Evolutionary conservation across 2,888 invertebrate genomes (phyloP).

Genomic region (Merodon equestris): DNA sequence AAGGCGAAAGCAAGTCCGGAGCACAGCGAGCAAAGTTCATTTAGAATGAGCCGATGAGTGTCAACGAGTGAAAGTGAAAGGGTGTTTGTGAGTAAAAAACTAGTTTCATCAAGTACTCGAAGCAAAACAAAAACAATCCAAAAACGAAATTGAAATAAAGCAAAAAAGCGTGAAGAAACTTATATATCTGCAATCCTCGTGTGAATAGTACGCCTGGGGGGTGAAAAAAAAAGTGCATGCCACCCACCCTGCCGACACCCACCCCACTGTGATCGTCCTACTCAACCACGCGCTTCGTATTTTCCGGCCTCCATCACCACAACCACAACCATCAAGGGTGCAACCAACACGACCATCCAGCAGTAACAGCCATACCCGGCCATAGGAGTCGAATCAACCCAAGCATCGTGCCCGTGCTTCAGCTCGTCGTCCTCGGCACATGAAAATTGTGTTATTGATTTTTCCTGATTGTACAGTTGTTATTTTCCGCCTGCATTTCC

Average conservation of each 20-base stretch:
- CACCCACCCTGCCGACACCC: constrained; percentile 46
- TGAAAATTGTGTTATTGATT: constrained; percentile 66
- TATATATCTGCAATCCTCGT: constrained; percentile 21
- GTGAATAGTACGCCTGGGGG: constrained; percentile 21
- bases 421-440: constrained; percentile 23
- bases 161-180: constrained; percentile 13
- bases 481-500: constrained; percentile 67
- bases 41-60: constrained; percentile 11
- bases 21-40: not conserved
- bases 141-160: too few relatives aligned
- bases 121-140: not conserved
- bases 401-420: too few relatives aligned
- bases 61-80: constrained; percentile 34
- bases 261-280: constrained; percentile 4
- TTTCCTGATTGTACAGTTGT: constrained; percentile 62
- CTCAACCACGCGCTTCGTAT: constrained; percentile 7
- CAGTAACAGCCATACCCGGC: too few relatives aligned
- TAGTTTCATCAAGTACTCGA: too few relatives aligned
- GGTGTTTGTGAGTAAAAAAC: not conserved
- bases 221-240: constrained; percentile 67
- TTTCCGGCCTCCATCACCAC: constrained; percentile 13
- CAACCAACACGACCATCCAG: not conserved
- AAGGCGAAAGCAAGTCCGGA: constrained; percentile 25
- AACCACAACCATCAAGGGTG: constrained; percentile 17
- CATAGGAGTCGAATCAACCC: too few relatives aligned